phyloP scores from a whole-genome alignment of 2,113 vertebrate genomes.

The Nesogale talazaci region DNA sequence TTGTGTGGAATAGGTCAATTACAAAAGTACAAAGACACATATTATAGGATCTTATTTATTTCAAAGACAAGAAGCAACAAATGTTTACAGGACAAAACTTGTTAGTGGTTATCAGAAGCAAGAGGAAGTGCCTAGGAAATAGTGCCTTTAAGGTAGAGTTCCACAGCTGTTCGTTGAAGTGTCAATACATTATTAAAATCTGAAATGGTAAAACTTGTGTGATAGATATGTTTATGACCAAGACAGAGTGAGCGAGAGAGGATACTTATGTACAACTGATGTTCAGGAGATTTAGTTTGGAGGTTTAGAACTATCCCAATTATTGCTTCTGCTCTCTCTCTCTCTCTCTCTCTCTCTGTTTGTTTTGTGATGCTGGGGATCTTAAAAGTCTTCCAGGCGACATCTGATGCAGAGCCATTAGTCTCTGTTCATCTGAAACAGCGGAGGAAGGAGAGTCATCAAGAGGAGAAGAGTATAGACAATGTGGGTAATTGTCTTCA shows the following conservation, averaged over 20 bases:
- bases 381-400: not conserved
- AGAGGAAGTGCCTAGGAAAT: not conserved
- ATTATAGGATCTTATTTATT: not conserved
- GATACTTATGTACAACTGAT: not conserved
- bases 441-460: not conserved
- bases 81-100: not conserved
- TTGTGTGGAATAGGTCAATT: not conserved
- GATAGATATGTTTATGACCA: not conserved
- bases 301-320: not conserved
- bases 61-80: not conserved
- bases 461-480: not conserved
- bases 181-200: not conserved
- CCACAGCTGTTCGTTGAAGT: not conserved
- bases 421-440: not conserved
- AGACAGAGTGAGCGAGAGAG: not conserved
- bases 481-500: not conserved
- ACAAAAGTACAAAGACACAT: not conserved
- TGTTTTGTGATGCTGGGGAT: too few relatives aligned
- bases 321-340: not conserved
- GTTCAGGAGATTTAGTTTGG: not conserved
- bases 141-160: not conserved
- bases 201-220: not conserved
- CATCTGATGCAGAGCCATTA: not conserved
- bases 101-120: not conserved
- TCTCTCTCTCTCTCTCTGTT: not conserved